Conservation (phyloP, 1,140 invertebrate species). For the Pollicipes pollicipes region DNA sequence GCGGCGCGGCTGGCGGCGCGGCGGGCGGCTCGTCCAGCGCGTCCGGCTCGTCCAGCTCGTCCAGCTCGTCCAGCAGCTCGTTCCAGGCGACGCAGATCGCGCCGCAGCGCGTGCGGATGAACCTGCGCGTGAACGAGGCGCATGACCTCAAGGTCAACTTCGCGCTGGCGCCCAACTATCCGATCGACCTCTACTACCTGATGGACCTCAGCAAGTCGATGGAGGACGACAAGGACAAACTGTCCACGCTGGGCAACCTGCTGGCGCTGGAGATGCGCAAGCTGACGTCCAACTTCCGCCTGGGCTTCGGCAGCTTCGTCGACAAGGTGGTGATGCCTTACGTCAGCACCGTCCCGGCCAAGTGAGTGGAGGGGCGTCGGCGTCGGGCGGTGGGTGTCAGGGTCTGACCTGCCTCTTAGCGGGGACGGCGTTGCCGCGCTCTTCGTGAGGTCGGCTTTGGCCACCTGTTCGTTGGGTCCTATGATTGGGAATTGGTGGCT, state of each 20-base stretch:
- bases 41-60: constrained; percentile 6
- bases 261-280: constrained; percentile 64
- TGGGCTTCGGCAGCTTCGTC: constrained; percentile 97
- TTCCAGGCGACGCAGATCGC: constrained; percentile 15
- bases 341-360: constrained; percentile 37
- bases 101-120: constrained; percentile 18
- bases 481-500: too few relatives aligned
- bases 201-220: constrained; percentile 92
- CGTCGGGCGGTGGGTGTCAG: too few relatives aligned
- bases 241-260: constrained; percentile 58
- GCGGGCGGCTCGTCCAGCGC: background rate
- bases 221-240: constrained; percentile 77
- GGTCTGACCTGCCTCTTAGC: too few relatives aligned
- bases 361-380: too few relatives aligned
- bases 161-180: constrained; percentile 78
- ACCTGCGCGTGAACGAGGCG: constrained; percentile 36
- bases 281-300: constrained; percentile 42
- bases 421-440: too few relatives aligned
- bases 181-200: constrained; percentile 87
- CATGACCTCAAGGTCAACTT: constrained; percentile 52
- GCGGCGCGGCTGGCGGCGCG: background rate
- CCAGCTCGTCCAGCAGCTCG: background rate
- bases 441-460: too few relatives aligned
- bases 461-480: too few relatives aligned
- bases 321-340: constrained; percentile 98